Base-by-base conservation (phyloP, 2,113 vertebrate species). In the Megatriorchis doriae region DNA sequence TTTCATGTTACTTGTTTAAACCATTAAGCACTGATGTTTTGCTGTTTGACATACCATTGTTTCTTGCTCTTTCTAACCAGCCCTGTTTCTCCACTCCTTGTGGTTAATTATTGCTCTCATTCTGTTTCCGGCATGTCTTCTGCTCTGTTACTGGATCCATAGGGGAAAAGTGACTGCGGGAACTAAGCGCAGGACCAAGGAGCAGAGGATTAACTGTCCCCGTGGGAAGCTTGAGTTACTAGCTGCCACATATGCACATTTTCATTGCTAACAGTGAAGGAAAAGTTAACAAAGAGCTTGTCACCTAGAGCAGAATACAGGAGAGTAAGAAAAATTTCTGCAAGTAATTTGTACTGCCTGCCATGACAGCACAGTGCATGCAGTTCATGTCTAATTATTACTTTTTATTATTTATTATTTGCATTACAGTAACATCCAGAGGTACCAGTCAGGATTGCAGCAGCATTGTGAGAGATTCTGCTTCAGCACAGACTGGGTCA, bases 201-300 rank as follows among this genome's bases (percentile, higher is more conserved):
- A 97, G 96, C 97, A 95, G 96, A 97, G 97, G 97, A 98, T 98
- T 98, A 98, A 98, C 95, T 94, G 93, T 94, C 98, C 98, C 98
- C 94, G 48, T 61, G 82, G 98, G 98, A 97, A 96, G 96, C 97
- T 99, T 98, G 62, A 96, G 98, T 99, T 99, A 99, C 99, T 97
- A 92, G 96, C 97, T 96, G 97, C 80, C 66, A 81, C 91, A 94
- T 72, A 75, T 42, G 93, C 81, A 93, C 94, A 62, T 96, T 96
- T 94, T 89, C 92, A 66, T 80, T 88, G 88, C 89, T 91, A 94
- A 71, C 59, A 78, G 84, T 72, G 72, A 95, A 92, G 96, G 97
- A 97, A 98, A 99, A 98, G 84, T 93, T 96, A 95, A 95, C 93
- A 98, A 98, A 98, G 98, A 98, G 97, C 94, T 97, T 98, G 98